Base-by-base conservation (phyloP, 2,888 invertebrate genomes). In the Sussaba pulchella region DNA sequence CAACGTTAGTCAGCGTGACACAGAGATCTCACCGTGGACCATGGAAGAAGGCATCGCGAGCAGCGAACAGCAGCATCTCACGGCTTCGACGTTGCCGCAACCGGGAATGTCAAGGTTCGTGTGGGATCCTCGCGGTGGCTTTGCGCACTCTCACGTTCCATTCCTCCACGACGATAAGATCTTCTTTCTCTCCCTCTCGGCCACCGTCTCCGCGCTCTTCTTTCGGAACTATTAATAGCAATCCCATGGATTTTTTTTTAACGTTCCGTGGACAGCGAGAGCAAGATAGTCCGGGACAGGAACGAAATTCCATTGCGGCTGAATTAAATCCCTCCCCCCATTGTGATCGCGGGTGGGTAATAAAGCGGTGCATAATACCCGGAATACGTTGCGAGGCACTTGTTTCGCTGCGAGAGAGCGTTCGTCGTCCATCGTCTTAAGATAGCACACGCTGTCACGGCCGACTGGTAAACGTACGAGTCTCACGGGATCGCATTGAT, bases 401-500 rank as follows among this genome's bases (percentile, higher is more conserved):
- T 87, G 83, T 85, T 57, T 64, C 64, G 43, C 12, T 17, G 17
- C 6, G 31, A 14, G 45, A 9, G 36, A 72, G 26, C 26, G 19
- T 5, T 10, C 39, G n/a, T n/a, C n/a, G n/a, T n/a, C n/a, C n/a
- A n/a, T n/a, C n/a, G n/a, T n/a, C n/a, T n/a, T n/a, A n/a, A 36
- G 36, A 69, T n/a, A 50, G 64, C 26, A 70, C 71, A 69, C 75
- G 54, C 69, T 74, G 84, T 84, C 84, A 84, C 73, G 83, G 82
- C 71, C 84, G 75, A 81, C 69, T 77, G 57, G 82, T n/a, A 83
- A 80, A 76, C 81, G 78, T 70, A 78, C 24, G 80, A 76, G 78
- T 80, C 71, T 66, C 80, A n/a, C 84, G 83, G 82, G 86, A 87
- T 88, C 86, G 85, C 85, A 89, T 90, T 90, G 89, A 90, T 90